Evolutionary conservation across 2,113 vertebrate species (phyloP).

Genomic region (Cyphomyrus discorhynchus): DNA sequence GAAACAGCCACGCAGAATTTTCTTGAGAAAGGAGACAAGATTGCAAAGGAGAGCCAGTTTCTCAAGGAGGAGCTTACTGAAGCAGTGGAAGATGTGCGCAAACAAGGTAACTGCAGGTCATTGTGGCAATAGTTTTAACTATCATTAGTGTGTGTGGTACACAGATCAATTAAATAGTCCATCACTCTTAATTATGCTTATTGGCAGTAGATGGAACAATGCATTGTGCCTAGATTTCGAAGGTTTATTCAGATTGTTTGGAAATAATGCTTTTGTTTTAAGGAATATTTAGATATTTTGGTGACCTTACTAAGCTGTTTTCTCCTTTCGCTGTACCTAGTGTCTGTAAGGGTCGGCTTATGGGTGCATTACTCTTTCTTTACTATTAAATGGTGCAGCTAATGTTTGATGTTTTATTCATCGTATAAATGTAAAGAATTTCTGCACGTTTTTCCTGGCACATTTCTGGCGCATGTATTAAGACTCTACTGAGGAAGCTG

Average conservation of each 20-base stretch:
- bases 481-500: not conserved
- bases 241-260: not conserved
- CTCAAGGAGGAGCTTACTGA: slow-evolving; percentile 92
- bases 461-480: not conserved
- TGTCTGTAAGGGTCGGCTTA: not conserved
- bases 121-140: not conserved
- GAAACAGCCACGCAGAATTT: slow-evolving; percentile 97
- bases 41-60: slow-evolving; percentile 95
- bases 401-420: not conserved
- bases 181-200: not conserved
- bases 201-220: not conserved
- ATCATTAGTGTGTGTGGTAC: not conserved
- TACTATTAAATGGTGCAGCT: not conserved
- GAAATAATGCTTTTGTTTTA: not conserved
- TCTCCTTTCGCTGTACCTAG: not conserved
- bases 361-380: not conserved
- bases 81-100: slow-evolving; percentile 96
- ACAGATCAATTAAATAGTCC: not conserved
- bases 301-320: not conserved
- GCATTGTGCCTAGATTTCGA: not conserved
- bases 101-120: slow-evolving; percentile 73
- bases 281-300: not conserved
- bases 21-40: slow-evolving; percentile 95
- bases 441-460: not conserved
- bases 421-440: not conserved